Base-by-base conservation (phyloP, 1,140 invertebrate species). In the Atopsyche davidsoni region DNA sequence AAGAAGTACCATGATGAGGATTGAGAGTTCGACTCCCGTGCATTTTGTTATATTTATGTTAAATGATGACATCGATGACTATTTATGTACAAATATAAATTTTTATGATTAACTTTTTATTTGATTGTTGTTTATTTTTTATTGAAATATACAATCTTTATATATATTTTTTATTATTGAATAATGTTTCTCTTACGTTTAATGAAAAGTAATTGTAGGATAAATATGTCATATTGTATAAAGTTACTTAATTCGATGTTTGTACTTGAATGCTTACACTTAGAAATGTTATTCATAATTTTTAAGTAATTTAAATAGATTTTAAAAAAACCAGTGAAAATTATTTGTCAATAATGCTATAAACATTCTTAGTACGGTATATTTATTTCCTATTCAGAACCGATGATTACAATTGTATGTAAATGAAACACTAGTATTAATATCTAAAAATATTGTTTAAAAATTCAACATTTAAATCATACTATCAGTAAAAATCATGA, bases 241-340 rank as follows among this genome's bases (percentile, higher is more conserved):
- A 50, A 57, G 51, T 53, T 57, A 57, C 55, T 57, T 57, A 57
- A 57, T 35, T 57, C 36, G 55, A 57, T 57, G 55, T 57, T 49
- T 57, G 50, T 51, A 57, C 17, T 57, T 53, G 49, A 46, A 53
- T 41, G 55, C 55, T 57, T 57, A 52, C 25, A 47, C 43, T 28
- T 52, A 47, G 49, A 51, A 34, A 43, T 51, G 19, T 14, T 31
- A 28, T n/a, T n/a, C n/a, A n/a, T n/a, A n/a, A n/a, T n/a, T n/a
- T n/a, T n/a, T n/a, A n/a, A n/a, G n/a, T n/a, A n/a, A n/a, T n/a
- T n/a, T n/a, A n/a, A n/a, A n/a, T n/a, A n/a, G n/a, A n/a, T n/a
- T n/a, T n/a, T n/a, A n/a, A n/a, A n/a, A n/a, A n/a, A n/a, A n/a
- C n/a, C n/a, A n/a, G n/a, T n/a, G n/a, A n/a, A n/a, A n/a, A n/a